These are phyloP conservation scores for Masnerella sp. DNA, from an alignment of 2,888 invertebrate genomes.

Conservation along the genomic window DNA sequence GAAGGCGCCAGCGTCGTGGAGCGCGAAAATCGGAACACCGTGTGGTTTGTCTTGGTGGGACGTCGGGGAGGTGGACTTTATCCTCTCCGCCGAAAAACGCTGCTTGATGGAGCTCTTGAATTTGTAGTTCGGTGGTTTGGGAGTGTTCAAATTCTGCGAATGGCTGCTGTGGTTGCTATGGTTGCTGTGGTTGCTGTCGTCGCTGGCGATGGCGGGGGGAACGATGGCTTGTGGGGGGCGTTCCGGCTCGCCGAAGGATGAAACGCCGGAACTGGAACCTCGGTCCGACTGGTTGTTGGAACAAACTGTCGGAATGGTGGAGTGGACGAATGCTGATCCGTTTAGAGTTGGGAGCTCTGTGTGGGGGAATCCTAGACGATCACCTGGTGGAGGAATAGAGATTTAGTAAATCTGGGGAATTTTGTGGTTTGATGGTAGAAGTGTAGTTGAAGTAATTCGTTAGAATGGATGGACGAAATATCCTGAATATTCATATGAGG, in stretches of 20 bases:
- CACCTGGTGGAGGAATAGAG: too few relatives aligned
- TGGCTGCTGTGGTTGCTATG: slow-evolving; percentile 77
- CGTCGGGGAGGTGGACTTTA: slow-evolving; percentile 74
- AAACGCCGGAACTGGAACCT: slow-evolving; percentile 75
- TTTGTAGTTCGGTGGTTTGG: slow-evolving; percentile 84
- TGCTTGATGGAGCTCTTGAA: slow-evolving; percentile 97
- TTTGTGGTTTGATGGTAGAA: too few relatives aligned
- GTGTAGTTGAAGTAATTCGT: too few relatives aligned
- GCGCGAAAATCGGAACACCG: slow-evolving; percentile 91
- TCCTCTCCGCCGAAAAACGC: slow-evolving; percentile 83
- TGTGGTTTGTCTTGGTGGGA: slow-evolving; percentile 71
- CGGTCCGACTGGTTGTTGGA: slow-evolving; percentile 72
- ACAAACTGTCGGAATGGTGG: slow-evolving; percentile 70
- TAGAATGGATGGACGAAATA: too few relatives aligned
- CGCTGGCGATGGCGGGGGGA: slow-evolving; percentile 77
- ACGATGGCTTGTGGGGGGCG: slow-evolving; percentile 69
- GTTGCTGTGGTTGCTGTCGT: slow-evolving; percentile 75
- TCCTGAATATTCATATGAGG: too few relatives aligned
- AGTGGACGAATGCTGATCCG: slow-evolving; percentile 64
- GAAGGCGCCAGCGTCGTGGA: slow-evolving; percentile 92
- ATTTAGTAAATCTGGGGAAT: too few relatives aligned
- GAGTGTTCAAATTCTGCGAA: slow-evolving; percentile 22
- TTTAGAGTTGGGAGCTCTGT: slow-evolving; percentile 71
- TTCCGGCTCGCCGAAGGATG: slow-evolving; percentile 73
- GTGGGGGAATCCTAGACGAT: slow-evolving; percentile 75